Evolutionary conservation across 1,140 invertebrate genomes (phyloP).

Genomic region (Saccostrea cuccullata): DNA sequence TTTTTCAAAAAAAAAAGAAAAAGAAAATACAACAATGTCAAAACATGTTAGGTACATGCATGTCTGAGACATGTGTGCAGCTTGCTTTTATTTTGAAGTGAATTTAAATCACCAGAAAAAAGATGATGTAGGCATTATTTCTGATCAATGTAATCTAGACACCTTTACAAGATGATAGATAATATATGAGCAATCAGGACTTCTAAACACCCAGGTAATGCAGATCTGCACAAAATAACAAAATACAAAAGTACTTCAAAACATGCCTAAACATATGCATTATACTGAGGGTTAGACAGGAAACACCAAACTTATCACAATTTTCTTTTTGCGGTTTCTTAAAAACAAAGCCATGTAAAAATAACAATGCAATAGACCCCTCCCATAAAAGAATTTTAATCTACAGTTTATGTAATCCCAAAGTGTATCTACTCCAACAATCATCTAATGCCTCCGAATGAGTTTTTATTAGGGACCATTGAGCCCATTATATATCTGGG

Average conservation of each 20-base stretch:
- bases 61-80: not conserved
- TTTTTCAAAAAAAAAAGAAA: not conserved
- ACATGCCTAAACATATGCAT: not conserved
- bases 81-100: constrained; percentile 11
- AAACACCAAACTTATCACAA: constrained; percentile 31
- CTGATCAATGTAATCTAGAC: not conserved
- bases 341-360: constrained; percentile 34
- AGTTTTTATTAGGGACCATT: constrained; percentile 6
- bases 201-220: not conserved
- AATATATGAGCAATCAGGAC: not conserved
- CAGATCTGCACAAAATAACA: constrained; percentile 4
- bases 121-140: not conserved
- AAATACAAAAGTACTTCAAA: constrained; percentile 7
- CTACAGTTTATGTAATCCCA: constrained; percentile 28
- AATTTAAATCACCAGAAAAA: not conserved
- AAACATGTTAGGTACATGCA: not conserved
- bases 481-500: constrained; percentile 10
- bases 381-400: constrained; percentile 34
- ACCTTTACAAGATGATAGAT: constrained; percentile 23
- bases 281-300: not conserved
- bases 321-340: constrained; percentile 10
- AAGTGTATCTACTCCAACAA: constrained; percentile 12
- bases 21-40: not conserved
- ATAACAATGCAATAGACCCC: not conserved
- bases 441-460: not conserved